Evolutionary conservation across 2,797 vertebrate species (phyloP), one percentile per base, ranked within the genome.

Genomic region (Pseudochromis fuscus): DNA sequence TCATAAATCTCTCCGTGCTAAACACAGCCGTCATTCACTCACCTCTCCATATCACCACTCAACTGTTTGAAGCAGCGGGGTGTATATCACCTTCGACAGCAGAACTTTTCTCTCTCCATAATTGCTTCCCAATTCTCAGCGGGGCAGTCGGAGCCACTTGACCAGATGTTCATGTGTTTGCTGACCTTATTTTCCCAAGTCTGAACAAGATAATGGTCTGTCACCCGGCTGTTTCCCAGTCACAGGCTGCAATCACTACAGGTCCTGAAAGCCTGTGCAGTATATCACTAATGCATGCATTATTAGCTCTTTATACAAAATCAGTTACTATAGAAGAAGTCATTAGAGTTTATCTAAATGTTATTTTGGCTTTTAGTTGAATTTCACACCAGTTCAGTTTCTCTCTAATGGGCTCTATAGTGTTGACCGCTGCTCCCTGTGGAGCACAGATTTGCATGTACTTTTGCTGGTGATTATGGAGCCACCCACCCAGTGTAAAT

Each of bases 1-100:
- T 59, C 74, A 80, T 90, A 85, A 88, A 88, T 86, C 86, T 82
- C 48, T 49, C 31, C 24, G 38, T 56, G 31, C 44, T 71, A 66
- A 76, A 84, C 68, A 28, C 62, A 63, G 42, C 30, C 13, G 18
- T 77, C 79, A 70, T 65, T 79, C 80, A 53, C 69, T 81, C 69
- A 70, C 66, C 48, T 66, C 53, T 55, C 65, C 51, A 49, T 75
- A 77, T 62, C 49, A 65, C 42, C 69, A 87, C 76, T 77, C 58
- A 69, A 21, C 76, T 24, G 30, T 78, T 62, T 75, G 77, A 72
- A 76, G 52, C 28, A 74, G 52, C 9, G 4, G 27, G 16, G 21
- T 42, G 44, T 74, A 72, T 55, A 7, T 81, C 65, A 79, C 74
- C 64, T 73, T 63, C 13, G 5, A 19, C 56, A 70, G 69, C 31